Percentiles rank a stretch among this genome's conserved stretches.
These are phyloP conservation scores for Actinemys pallida DNA, from an alignment of 2,113 vertebrate genomes.

Conservation along the genomic window DNA sequence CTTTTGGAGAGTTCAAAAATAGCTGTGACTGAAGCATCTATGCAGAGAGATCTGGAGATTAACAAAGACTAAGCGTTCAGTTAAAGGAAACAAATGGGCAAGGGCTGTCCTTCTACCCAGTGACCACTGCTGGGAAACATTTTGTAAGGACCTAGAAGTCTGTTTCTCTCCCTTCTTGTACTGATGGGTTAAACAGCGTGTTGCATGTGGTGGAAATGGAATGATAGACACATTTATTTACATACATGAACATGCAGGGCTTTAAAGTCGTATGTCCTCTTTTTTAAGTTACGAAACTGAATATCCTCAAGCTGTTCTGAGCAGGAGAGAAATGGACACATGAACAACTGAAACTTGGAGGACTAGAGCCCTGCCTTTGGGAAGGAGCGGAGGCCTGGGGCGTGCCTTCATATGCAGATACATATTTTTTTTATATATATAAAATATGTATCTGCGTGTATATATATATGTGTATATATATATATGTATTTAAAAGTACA, in stretches of 20 bases:
- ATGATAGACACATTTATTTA: slow-evolving; percentile 6
- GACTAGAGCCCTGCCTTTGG: background rate
- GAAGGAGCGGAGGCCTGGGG: background rate
- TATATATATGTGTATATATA: too few species aligned
- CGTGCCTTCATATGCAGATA: background rate
- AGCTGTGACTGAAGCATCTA: background rate
- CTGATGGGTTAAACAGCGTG: slow-evolving; percentile 8
- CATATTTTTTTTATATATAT: background rate
- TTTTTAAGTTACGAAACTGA: background rate
- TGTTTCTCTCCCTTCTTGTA: slow-evolving; percentile 34
- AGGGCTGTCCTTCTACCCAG: background rate
- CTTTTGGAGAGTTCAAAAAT: background rate
- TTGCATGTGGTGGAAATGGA: background rate
- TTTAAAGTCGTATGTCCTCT: accelerated
- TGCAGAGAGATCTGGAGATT: background rate
- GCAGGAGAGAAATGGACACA: slow-evolving; percentile 39
- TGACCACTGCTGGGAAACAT: background rate
- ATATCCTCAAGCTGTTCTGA: slow-evolving; percentile 6
- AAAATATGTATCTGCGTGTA: background rate
- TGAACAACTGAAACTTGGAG: background rate
- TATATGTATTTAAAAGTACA: background rate
- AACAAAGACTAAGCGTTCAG: background rate
- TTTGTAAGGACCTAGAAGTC: background rate
- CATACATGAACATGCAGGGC: background rate
- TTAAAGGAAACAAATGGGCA: background rate